These are phyloP conservation scores for Myodes glareolus DNA, from an alignment of 2,113 vertebrate genomes.

Conservation along the genomic window DNA sequence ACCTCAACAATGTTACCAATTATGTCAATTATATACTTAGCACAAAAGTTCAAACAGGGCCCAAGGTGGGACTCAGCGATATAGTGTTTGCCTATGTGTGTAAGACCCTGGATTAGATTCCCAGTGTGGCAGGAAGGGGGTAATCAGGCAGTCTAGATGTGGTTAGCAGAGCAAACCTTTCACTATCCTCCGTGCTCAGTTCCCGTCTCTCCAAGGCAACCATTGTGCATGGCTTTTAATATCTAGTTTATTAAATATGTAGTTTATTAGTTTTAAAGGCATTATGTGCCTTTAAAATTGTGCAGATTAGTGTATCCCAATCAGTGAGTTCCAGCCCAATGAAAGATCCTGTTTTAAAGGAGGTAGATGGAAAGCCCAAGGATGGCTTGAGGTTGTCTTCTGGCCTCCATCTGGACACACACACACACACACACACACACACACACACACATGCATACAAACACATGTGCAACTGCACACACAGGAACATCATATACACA, in stretches of 20 bases:
- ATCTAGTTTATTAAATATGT: neutral
- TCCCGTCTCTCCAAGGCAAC: neutral
- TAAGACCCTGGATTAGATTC: neutral
- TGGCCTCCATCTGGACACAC: no score
- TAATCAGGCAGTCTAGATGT: neutral
- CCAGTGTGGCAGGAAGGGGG: no score
- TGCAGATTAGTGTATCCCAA: no score
- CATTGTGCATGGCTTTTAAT: neutral
- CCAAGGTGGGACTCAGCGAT: neutral
- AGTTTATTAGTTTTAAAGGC: neutral
- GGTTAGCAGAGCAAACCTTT: neutral
- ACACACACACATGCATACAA: neutral
- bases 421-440: neutral
- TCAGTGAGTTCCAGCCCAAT: neutral
- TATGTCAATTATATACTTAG: neutral
- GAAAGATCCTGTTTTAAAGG: neutral
- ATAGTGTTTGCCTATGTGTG: neutral
- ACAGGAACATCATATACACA: neutral
- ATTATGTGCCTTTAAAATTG: neutral
- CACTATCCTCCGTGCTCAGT: neutral
- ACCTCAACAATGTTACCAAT: neutral
- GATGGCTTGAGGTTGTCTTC: neutral
- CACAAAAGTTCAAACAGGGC: neutral
- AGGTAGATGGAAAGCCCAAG: neutral
- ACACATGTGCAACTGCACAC: neutral